Conservation (phyloP, 2,888 invertebrate species). For the Coenonympha arcania region DNA sequence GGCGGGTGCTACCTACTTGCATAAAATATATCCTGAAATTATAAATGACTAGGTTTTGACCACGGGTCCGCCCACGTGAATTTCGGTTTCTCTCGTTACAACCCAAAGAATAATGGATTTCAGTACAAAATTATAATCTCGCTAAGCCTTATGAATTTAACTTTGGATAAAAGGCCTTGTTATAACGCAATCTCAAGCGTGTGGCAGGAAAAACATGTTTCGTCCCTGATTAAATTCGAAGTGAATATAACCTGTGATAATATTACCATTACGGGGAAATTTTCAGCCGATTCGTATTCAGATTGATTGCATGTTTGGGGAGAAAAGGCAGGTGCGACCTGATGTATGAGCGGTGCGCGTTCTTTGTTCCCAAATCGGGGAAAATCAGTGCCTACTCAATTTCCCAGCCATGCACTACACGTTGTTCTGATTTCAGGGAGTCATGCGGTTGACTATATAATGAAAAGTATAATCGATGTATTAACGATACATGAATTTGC, state of each 20-base stretch:
- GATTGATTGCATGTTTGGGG: conserved; percentile 20
- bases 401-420: conserved; percentile 14
- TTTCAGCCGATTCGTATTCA: conserved; percentile 35
- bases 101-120: too few species aligned
- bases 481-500: too few species aligned
- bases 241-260: neutral
- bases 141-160: too few species aligned
- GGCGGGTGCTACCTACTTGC: conserved; percentile 16
- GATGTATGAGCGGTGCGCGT: conserved; percentile 41
- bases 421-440: conserved; percentile 5
- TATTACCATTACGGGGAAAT: neutral
- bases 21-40: too few species aligned
- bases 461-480: conserved; percentile 6
- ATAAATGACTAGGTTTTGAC: too few species aligned
- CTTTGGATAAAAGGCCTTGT: too few species aligned
- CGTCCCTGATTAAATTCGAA: neutral
- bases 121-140: too few species aligned
- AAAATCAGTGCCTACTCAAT: conserved; percentile 33
- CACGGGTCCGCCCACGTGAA: too few species aligned
- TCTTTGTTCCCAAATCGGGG: conserved; percentile 33
- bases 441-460: neutral
- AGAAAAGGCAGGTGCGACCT: conserved; percentile 40
- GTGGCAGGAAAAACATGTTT: too few species aligned
- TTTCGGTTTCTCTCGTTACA: too few species aligned
- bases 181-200: too few species aligned